phyloP scores from a whole-genome alignment of 1,140 invertebrate species.

The Drosophila saltans region DNA sequence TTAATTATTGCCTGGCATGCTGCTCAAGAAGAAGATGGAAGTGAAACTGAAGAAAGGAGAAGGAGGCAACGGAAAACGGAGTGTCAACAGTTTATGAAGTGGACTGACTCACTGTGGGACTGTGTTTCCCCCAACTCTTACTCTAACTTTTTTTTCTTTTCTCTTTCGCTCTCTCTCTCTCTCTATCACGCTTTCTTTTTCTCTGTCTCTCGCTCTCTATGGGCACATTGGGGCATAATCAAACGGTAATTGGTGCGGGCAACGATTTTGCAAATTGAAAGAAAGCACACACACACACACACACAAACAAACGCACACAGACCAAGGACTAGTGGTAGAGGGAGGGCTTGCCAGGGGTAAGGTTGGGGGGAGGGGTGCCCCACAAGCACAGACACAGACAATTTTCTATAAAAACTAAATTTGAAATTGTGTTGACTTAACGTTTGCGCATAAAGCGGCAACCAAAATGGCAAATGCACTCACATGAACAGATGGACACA shows the following conservation, averaged over 20 bases:
- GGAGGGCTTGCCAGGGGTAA: not conserved
- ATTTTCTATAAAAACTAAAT: constrained; percentile 79
- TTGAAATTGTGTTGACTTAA: constrained; percentile 82
- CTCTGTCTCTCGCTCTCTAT: constrained; percentile 30
- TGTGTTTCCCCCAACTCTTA: not conserved
- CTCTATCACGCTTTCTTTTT: constrained; percentile 7
- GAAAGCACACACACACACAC: constrained; percentile 46
- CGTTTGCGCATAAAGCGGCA: constrained; percentile 72
- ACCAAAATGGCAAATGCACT: constrained; percentile 76
- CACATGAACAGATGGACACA: constrained; percentile 59
- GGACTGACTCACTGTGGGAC: constrained; percentile 26
- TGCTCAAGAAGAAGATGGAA: constrained; percentile 20
- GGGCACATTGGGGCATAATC: constrained; percentile 57
- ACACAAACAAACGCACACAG: constrained; percentile 30
- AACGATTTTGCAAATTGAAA: constrained; percentile 79
- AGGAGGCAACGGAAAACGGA: constrained; percentile 48
- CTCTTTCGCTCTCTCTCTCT: not conserved
- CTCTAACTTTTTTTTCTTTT: constrained; percentile 9
- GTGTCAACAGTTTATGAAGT: constrained; percentile 77
- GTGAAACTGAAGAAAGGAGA: not conserved
- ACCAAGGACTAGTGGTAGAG: not conserved
- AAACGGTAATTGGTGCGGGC: constrained; percentile 76
- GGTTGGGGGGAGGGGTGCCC: not conserved
- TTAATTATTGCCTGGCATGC: constrained; percentile 71
- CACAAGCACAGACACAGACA: constrained; percentile 48